Base-by-base conservation (phyloP, 1,140 invertebrate species). In the Nephotettix cincticeps region DNA sequence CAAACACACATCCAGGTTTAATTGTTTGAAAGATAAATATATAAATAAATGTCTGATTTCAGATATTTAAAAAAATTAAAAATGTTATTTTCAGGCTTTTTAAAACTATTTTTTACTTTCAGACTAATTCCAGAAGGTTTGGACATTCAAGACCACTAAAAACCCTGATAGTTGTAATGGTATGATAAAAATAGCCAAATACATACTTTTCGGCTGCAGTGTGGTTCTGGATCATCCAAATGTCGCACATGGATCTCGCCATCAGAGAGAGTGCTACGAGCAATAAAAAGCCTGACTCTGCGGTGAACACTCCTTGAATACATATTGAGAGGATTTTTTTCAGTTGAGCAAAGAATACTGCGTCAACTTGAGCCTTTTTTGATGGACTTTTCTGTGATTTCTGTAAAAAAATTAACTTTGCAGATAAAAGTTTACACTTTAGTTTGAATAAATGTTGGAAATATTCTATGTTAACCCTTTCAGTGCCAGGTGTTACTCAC, bases 141-240 rank as follows among this genome's bases (percentile, higher is more conserved):
- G n/a, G n/a, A n/a, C n/a, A n/a, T n/a, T n/a, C n/a, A n/a, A n/a
- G n/a, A n/a, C n/a, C n/a, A n/a, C n/a, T n/a, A n/a, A n/a, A n/a
- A n/a, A n/a, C n/a, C n/a, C n/a, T n/a, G n/a, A n/a, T n/a, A n/a
- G n/a, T n/a, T n/a, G n/a, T n/a, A n/a, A n/a, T n/a, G n/a, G n/a
- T n/a, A n/a, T n/a, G n/a, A n/a, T n/a, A n/a, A n/a, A n/a, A n/a
- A n/a, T n/a, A n/a, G n/a, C n/a, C n/a, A n/a, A n/a, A n/a, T n/a
- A n/a, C 58, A 80, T 81, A 94, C 93, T 91, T 94, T 87, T 99
- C 97, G 76, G 99, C 91, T 68, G 93, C 85, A 1, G 97, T 99
- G 17, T 91, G 91, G 81, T 94, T 94, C 76, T 94, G 91, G 74
- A 99, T 99, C 84, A 99, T 91, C 95, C 96, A 99, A 58, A 99